Base-by-base conservation (phyloP, 2,888 invertebrate species). In the Calephelis perditalis region DNA sequence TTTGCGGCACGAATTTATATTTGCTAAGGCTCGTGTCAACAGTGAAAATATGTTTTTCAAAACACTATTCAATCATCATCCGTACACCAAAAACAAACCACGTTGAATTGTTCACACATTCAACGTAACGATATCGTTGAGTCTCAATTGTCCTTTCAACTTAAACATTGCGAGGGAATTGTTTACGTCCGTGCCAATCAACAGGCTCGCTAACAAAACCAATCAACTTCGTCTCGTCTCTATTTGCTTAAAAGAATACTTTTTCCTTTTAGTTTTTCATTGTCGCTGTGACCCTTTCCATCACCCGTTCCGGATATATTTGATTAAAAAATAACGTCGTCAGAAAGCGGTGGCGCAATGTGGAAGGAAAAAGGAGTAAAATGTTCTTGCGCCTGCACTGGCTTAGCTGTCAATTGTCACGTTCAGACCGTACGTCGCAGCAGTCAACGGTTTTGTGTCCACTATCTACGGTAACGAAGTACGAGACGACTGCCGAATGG, bases 311-410 rank as follows among this genome's bases (percentile, higher is more conserved):
- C 82, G 91, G 90, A 90, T 91, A 91, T 91, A 91, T 91, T 91
- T 91, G 91, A 91, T 91, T 91, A 91, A 91, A 91, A 91, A 91
- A 91, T 91, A 91, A 91, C 89, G 90, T 90, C 91, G 89, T 88
- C 90, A 89, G 90, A 88, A 89, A 84, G 79, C 83, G 84, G 77
- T 75, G 70, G 78, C 61, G 71, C 70, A 68, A 66, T 71, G 72
- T 69, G 71, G 75, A 73, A 70, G 71, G 73, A 71, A 89, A 88
- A 87, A 86, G 80, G 84, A 86, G 81, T 78, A 90, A 87, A 87
- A 87, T 74, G 68, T 69, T 76, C 74, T 74, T 79, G 74, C 74
- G 68, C 63, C 69, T 75, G 70, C 70, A 67, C 76, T 75, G 81
- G 86, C 86, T 89, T 81, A 89, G 79, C 81, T 81, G 81, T 84